Evolutionary conservation across 2,113 vertebrate species (phyloP).

Genomic region (Scolopax mira): DNA sequence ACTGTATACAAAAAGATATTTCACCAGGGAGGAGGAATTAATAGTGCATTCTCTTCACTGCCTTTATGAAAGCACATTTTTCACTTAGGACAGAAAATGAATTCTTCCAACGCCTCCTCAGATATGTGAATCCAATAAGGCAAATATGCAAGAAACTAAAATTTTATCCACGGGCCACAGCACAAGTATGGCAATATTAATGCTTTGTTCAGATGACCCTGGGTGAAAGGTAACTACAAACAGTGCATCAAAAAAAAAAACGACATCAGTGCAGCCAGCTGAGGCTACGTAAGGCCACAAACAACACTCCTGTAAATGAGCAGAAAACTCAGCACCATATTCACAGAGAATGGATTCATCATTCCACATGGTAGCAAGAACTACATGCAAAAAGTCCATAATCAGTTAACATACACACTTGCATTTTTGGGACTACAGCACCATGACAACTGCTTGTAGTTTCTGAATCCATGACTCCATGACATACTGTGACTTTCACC

Average conservation of each 20-base stretch:
- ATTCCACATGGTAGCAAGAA: accelerated
- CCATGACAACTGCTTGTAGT: not conserved
- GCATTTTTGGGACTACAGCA: not conserved
- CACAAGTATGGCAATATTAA: not conserved
- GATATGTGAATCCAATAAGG: not conserved
- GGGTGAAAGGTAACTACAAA: not conserved
- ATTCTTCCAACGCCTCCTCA: accelerated
- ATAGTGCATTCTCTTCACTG: not conserved
- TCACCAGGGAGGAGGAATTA: not conserved
- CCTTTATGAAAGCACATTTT: not conserved
- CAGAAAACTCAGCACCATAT: not conserved
- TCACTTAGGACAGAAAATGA: not conserved
- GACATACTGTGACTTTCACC: not conserved
- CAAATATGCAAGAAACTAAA: not conserved
- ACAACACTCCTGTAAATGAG: not conserved
- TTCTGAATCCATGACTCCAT: not conserved
- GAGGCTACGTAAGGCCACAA: not conserved
- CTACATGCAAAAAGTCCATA: not conserved
- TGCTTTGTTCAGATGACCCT: not conserved
- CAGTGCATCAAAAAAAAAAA: accelerated
- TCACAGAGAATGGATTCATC: accelerated
- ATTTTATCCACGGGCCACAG: not conserved
- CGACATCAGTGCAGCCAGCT: not conserved
- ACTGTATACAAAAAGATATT: not conserved
- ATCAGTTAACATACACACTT: not conserved